A percentile compares a stretch with the other conserved stretches of the same genome.
phyloP scores from a whole-genome alignment of 53 echinoderm and acorn worm genomes.

The Stichopus horrens region DNA sequence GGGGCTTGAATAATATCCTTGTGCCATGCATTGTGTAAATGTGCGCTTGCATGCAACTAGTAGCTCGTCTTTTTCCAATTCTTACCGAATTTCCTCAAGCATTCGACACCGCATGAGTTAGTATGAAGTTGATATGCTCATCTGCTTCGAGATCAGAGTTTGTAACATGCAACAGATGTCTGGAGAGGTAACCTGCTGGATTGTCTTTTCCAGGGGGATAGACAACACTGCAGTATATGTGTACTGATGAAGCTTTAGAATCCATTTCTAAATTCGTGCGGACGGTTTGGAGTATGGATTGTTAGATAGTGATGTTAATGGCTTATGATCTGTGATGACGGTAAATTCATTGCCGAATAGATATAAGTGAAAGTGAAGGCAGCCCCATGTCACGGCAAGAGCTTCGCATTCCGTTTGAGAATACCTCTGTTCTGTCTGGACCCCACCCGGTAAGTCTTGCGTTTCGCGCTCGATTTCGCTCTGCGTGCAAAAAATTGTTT shows the following conservation, averaged over 20 bases:
- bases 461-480: too few relatives aligned
- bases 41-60: constrained; percentile 57
- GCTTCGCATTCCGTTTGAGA: constrained; percentile 48
- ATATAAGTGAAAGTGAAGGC: constrained; percentile 51
- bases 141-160: constrained; percentile 32
- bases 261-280: constrained; percentile 57
- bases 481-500: too few relatives aligned
- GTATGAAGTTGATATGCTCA: constrained; percentile 51
- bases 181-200: constrained; percentile 63
- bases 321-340: constrained; percentile 4
- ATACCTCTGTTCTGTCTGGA: constrained; percentile 54
- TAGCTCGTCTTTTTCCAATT: constrained; percentile 15
- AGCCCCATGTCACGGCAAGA: constrained; percentile 35
- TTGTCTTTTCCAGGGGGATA: constrained; percentile 57
- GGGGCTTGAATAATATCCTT: too few relatives aligned
- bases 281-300: constrained; percentile 43
- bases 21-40: background rate
- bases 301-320: constrained; percentile 56
- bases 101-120: constrained; percentile 49
- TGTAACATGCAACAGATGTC: constrained; percentile 43
- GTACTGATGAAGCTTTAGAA: constrained; percentile 56
- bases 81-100: constrained; percentile 40
- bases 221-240: constrained; percentile 42
- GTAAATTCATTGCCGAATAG: constrained; percentile 27
- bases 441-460: too few relatives aligned